Evolutionary conservation across 2,888 invertebrate genomes (phyloP).

Genomic region (Ochropleura plecta): DNA sequence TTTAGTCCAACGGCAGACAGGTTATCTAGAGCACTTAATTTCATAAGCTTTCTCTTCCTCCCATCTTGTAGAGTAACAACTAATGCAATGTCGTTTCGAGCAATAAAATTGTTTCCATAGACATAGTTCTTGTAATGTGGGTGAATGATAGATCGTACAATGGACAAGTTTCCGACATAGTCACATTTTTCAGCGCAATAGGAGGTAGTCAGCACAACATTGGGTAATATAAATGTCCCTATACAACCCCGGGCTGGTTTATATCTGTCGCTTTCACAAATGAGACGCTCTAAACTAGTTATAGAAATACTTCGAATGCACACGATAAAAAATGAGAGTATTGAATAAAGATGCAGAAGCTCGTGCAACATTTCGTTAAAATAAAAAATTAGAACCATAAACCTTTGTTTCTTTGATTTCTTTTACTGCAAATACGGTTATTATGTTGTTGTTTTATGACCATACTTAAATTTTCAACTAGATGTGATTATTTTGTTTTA

Average conservation of each 20-base stretch:
- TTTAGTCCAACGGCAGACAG: conserved; percentile 67
- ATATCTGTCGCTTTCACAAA: conserved; percentile 66
- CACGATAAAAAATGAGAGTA: conserved; percentile 40
- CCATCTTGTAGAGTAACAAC: conserved; percentile 41
- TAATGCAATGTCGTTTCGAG: conserved; percentile 64
- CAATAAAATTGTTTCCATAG: conserved; percentile 18
- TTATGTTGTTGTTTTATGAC: conserved; percentile 39
- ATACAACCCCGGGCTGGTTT: conserved; percentile 70
- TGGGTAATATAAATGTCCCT: conserved; percentile 73
- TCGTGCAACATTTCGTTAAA: conserved; percentile 35
- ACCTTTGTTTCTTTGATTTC: conserved; percentile 4
- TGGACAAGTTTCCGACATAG: conserved; percentile 56
- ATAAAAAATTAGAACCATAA: conserved; percentile 29
- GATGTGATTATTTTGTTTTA: conserved; percentile 22
- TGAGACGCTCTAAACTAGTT: conserved; percentile 69
- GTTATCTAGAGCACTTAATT: conserved; percentile 70
- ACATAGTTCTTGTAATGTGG: conserved; percentile 57
- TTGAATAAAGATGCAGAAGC: conserved; percentile 35
- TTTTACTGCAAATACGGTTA: conserved; percentile 7
- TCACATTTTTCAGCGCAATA: conserved; percentile 75
- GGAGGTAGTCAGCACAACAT: conserved; percentile 75
- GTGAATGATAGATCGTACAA: conserved; percentile 58
- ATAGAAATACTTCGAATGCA: conserved; percentile 58
- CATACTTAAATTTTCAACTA: background rate
- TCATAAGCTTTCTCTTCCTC: conserved; percentile 54